phyloP scores from a whole-genome alignment of 2,888 invertebrate species.

The Epirrita christyi region DNA sequence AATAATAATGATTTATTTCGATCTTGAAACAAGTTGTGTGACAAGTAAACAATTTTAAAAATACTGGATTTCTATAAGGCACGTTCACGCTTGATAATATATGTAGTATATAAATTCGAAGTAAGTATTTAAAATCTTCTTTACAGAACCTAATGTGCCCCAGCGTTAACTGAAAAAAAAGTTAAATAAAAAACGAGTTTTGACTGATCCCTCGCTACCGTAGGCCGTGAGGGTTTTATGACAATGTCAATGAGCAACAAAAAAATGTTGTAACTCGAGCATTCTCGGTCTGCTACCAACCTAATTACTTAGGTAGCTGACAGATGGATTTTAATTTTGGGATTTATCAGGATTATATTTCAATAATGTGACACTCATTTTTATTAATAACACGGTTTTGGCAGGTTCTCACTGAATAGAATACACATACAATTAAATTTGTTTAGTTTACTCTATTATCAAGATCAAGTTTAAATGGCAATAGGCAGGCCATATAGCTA shows the following conservation, averaged over 20 bases:
- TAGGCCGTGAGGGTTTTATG: constrained; percentile 38
- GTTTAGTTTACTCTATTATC: no score
- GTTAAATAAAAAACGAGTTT: constrained; percentile 32
- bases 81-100: no score
- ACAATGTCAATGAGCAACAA: constrained; percentile 42
- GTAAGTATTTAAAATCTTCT: not conserved
- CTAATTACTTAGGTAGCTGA: constrained; percentile 34
- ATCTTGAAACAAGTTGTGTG: no score
- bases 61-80: not conserved
- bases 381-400: not conserved
- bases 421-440: no score
- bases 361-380: not conserved
- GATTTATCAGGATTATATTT: constrained; percentile 6
- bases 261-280: constrained; percentile 35
- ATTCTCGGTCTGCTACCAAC: constrained; percentile 34
- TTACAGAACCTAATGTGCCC: constrained; percentile 38
- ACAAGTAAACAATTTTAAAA: no score
- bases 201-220: constrained; percentile 46
- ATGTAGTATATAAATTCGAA: no score
- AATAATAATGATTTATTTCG: no score
- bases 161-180: constrained; percentile 29
- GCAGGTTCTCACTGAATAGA: not conserved
- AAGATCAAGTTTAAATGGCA: no score
- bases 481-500: no score
- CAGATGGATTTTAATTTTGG: constrained; percentile 24